A percentile compares a stretch with the other conserved stretches of the same genome.
Evolutionary conservation across 1,140 invertebrate species (phyloP).

Genomic region (Brachystomella parvula): DNA sequence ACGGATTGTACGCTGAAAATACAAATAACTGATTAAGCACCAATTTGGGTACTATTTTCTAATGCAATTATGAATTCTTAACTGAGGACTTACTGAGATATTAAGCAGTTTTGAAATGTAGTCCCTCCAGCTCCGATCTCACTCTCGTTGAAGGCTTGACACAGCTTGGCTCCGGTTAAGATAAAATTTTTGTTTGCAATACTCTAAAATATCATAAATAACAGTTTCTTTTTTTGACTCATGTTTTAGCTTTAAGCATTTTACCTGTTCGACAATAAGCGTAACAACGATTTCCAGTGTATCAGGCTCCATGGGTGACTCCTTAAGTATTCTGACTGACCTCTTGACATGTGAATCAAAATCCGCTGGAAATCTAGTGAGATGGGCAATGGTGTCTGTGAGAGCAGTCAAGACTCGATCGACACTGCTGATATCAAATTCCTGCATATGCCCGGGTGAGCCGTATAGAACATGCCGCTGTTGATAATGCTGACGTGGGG

Average conservation of each 20-base stretch:
- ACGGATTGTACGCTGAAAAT: not conserved
- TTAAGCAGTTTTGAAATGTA: not conserved
- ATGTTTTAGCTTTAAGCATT: no score
- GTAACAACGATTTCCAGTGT: slow-evolving; percentile 32
- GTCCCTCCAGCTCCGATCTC: not conserved
- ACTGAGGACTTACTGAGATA: not conserved
- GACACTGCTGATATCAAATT: not conserved
- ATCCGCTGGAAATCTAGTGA: slow-evolving; percentile 24
- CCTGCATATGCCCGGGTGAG: not conserved
- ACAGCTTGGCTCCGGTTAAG: slow-evolving; percentile 29
- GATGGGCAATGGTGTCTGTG: slow-evolving; percentile 27
- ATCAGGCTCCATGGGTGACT: slow-evolving; percentile 24
- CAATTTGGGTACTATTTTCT: not conserved
- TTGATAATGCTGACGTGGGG: no score
- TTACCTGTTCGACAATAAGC: slow-evolving; percentile 30
- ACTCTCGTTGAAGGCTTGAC: slow-evolving; percentile 23
- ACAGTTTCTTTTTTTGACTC: not conserved
- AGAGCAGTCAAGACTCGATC: slow-evolving; percentile 17
- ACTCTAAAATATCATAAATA: slow-evolving; percentile 17
- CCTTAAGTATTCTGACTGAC: slow-evolving; percentile 21
- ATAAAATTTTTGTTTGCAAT: slow-evolving; percentile 31
- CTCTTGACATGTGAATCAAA: slow-evolving; percentile 18
- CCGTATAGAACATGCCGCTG: not conserved
- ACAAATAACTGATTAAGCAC: no score
- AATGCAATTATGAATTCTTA: not conserved